A percentile compares a stretch with the other conserved stretches of the same genome.
phyloP scores from a whole-genome alignment of 2,888 invertebrate species.

The Chloromyia formosa region DNA sequence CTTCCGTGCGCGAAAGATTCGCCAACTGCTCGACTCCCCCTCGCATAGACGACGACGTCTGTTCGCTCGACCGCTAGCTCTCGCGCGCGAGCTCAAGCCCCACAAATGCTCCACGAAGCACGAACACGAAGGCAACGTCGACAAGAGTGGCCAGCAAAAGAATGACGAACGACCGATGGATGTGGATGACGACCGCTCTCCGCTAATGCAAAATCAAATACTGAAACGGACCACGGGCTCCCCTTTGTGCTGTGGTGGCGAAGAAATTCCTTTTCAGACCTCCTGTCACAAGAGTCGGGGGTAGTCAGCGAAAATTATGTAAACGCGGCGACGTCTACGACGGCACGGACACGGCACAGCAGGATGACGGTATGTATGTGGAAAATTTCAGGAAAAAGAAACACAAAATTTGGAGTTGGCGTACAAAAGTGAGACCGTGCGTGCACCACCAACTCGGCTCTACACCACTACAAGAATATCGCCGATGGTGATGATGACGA shows the following conservation, averaged over 20 bases:
- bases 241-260: too few species aligned
- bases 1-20: conserved; percentile 38
- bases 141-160: background rate
- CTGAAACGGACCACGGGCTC: too few species aligned
- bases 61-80: too few species aligned
- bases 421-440: conserved; percentile 30
- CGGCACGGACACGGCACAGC: conserved; percentile 4
- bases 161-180: background rate
- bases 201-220: conserved; percentile 3
- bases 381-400: conserved; percentile 20
- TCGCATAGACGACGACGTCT: conserved; percentile 19
- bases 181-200: background rate
- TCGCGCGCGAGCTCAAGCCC: conserved; percentile 30
- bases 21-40: conserved; percentile 11
- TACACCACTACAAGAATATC: conserved; percentile 22
- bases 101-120: conserved; percentile 29
- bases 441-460: conserved; percentile 18
- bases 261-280: background rate
- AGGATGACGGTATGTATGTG: conserved; percentile 31
- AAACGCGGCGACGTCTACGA: conserved; percentile 26
- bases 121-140: conserved; percentile 28
- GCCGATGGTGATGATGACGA: conserved; percentile 20
- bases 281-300: too few species aligned
- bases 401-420: conserved; percentile 30
- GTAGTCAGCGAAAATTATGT: conserved; percentile 24